Conservation (phyloP, 2,113 vertebrate genomes). For the Salvelinus alpinus region DNA sequence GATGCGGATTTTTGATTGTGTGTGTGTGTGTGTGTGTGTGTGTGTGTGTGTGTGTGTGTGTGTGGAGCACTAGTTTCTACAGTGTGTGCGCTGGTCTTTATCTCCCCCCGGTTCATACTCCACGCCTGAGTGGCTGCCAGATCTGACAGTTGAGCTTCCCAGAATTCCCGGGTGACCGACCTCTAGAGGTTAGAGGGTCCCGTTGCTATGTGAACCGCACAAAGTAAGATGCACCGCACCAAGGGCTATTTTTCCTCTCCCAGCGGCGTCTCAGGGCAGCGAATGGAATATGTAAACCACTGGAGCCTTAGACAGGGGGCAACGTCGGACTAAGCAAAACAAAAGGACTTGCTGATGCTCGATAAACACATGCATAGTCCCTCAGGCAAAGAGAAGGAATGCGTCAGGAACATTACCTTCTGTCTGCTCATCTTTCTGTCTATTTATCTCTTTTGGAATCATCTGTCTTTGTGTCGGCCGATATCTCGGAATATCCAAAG, state of each 20-base stretch:
- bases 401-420: slow-evolving; percentile 42
- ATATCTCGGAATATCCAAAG: slow-evolving; percentile 63
- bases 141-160: slow-evolving; percentile 66
- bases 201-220: slow-evolving; percentile 69
- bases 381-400: slow-evolving; percentile 16
- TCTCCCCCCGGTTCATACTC: slow-evolving; percentile 34
- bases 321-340: slow-evolving; percentile 27
- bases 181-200: slow-evolving; percentile 58
- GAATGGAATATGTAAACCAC: slow-evolving; percentile 12
- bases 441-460: slow-evolving; percentile 53
- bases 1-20: not conserved
- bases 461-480: slow-evolving; percentile 54
- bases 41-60: slow-evolving; percentile 1
- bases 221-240: slow-evolving; percentile 34
- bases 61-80: slow-evolving; percentile 9
- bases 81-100: slow-evolving; percentile 37
- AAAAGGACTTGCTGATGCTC: not conserved
- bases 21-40: slow-evolving; percentile 6
- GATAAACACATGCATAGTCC: slow-evolving; percentile 20
- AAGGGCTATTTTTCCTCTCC: slow-evolving; percentile 13
- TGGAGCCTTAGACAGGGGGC: slow-evolving; percentile 15
- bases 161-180: slow-evolving; percentile 53
- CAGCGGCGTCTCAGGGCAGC: slow-evolving; percentile 13
- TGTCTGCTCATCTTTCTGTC: slow-evolving; percentile 57
- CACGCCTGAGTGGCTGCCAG: slow-evolving; percentile 61